phyloP scores from a whole-genome alignment of 2,113 vertebrate species.

The Barbus barbus region DNA sequence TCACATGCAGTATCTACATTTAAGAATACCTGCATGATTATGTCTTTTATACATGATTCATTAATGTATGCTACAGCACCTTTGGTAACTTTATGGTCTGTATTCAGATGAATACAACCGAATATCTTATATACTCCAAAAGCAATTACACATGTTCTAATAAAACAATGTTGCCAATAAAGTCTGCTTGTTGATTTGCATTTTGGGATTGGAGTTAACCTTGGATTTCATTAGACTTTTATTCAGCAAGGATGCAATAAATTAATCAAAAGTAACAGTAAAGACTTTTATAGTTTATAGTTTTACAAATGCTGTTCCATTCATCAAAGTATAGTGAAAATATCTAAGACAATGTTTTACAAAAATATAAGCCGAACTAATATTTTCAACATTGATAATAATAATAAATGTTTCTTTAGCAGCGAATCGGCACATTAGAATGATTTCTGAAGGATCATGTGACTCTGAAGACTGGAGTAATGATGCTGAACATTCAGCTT shows the following conservation, averaged over 20 bases:
- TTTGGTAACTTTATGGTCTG: slow-evolving; percentile 67
- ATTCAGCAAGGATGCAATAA: not conserved
- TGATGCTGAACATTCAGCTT: not conserved
- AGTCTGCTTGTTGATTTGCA: not conserved
- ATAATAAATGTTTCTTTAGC: not conserved
- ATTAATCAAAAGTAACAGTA: not conserved
- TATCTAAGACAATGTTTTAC: too few species aligned
- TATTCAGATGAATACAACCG: slow-evolving; percentile 65
- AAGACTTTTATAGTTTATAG: not conserved
- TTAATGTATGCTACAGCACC: slow-evolving; percentile 67
- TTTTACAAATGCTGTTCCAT: not conserved
- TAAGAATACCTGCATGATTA: slow-evolving; percentile 68
- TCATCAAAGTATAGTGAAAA: not conserved
- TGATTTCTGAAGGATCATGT: not conserved
- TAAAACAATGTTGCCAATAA: slow-evolving; percentile 66
- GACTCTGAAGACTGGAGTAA: not conserved
- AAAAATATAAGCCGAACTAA: too few species aligned
- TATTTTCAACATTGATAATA: not conserved
- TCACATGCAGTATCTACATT: slow-evolving; percentile 63
- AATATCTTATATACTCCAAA: slow-evolving; percentile 65
- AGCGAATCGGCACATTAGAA: not conserved
- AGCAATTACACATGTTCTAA: slow-evolving; percentile 74
- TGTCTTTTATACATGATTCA: slow-evolving; percentile 77
- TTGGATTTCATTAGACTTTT: not conserved
- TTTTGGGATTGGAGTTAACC: not conserved